A percentile compares a stretch with the other conserved stretches of the same genome.
phyloP scores from a whole-genome alignment of 2,113 vertebrate genomes.

The Rhadina sibilatrix region DNA sequence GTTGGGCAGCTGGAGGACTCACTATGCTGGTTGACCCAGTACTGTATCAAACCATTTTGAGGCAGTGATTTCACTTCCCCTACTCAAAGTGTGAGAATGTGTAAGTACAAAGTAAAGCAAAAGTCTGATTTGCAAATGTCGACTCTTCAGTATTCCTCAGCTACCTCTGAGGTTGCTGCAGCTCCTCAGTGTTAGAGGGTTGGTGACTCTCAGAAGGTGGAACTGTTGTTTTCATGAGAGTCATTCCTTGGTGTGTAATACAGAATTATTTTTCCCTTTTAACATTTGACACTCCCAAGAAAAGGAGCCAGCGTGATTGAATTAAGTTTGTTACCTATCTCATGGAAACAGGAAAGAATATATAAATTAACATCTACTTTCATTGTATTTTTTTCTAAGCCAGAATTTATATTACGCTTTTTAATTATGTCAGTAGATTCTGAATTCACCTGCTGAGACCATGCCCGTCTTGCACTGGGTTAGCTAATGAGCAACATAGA shows the following conservation, averaged over 20 bases:
- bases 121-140: background rate
- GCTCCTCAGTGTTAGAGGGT: background rate
- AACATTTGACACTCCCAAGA: background rate
- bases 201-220: background rate
- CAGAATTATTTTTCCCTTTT: background rate
- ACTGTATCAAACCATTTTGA: background rate
- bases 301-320: background rate
- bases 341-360: background rate
- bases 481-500: background rate
- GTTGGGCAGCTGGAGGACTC: background rate
- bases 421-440: background rate
- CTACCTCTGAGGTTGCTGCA: background rate
- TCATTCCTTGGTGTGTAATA: background rate
- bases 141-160: background rate
- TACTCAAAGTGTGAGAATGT: background rate
- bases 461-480: background rate
- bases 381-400: background rate
- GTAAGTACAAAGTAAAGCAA: background rate
- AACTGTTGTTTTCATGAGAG: background rate
- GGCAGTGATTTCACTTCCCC: background rate
- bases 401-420: background rate
- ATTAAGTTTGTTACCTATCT: background rate
- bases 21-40: background rate
- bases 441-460: conserved; percentile 2
- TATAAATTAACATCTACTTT: conserved; percentile 11